Base-by-base conservation (phyloP, 2,113 vertebrate species). In the Hyaena hyaena region DNA sequence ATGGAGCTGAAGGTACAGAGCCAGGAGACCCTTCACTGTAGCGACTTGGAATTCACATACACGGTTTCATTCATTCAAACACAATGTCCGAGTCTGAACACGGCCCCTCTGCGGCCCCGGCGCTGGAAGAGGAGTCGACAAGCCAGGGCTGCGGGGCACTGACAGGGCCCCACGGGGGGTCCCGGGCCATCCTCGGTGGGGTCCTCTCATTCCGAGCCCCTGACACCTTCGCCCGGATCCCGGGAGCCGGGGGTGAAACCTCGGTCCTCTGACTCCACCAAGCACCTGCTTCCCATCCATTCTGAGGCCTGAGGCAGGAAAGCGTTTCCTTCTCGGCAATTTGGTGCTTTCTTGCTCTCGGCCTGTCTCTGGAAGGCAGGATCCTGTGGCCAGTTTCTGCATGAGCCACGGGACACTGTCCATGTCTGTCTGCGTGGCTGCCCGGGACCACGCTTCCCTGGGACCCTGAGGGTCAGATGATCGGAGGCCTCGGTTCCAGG, bases 391-490 rank as follows among this genome's bases (percentile, higher is more conserved):
- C 0, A 10, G 77, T 58, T 24, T 11, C 8, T 77, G 3, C 0
- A 1, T 1, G 0, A 74, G 71, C 39, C 43, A 3, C 5, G 1
- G 3, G 73, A 15, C 19, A 0, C 66, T 3, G 10, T 9, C 1
- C 2, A 4, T 16, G 16, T 71, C 82, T 16, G 16, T 71, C 82
- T 33, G 3, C 21, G 2, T 31, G 10, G 39, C 71, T 39, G 10
- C 71, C 21, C 5, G 1, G 5, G 21, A 4, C 39, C 4, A 12
- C 24, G 73, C 15, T 11, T 35, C 31, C 71, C 45, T 0, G 0
- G 4, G 26, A 2, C 24, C 4, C 10, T 0, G n/a, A 23, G 19
- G 10, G 4, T 39, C 19, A 5, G 35, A 73, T 19, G 23, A 1
- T 19, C 69, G 2, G 21, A 23, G 35, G 69, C 17, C 69, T 10